Conservation (phyloP, 2,888 invertebrate species). For the Steinernema scapterisci region DNA sequence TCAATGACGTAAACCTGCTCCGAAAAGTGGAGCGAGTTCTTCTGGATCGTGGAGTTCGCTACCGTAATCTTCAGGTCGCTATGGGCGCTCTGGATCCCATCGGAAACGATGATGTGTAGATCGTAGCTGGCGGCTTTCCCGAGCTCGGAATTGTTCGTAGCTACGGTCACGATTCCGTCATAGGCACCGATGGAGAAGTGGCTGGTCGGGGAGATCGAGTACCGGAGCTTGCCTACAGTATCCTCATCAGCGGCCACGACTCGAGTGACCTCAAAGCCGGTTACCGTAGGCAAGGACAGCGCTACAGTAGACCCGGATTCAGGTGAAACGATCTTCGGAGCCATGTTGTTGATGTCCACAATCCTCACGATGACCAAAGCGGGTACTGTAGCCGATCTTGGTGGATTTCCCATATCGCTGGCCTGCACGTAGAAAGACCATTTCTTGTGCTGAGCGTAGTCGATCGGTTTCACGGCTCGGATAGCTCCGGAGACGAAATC, state of each 20-base stretch:
- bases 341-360: slow-evolving; percentile 40
- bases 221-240: slow-evolving; percentile 54
- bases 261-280: slow-evolving; percentile 63
- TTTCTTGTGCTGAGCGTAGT: slow-evolving; percentile 75
- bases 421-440: slow-evolving; percentile 52
- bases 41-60: neutral
- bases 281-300: slow-evolving; percentile 35
- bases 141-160: slow-evolving; percentile 7
- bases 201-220: neutral
- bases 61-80: slow-evolving; percentile 33
- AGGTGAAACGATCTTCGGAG: slow-evolving; percentile 34
- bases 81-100: slow-evolving; percentile 50
- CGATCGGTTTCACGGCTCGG: slow-evolving; percentile 78
- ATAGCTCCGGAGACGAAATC: slow-evolving; percentile 86
- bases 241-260: slow-evolving; percentile 68
- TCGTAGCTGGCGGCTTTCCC: slow-evolving; percentile 1
- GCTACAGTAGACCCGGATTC: slow-evolving; percentile 5
- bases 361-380: slow-evolving; percentile 78
- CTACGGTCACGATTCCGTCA: slow-evolving; percentile 30
- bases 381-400: slow-evolving; percentile 78
- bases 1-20: slow-evolving; percentile 40
- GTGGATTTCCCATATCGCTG: slow-evolving; percentile 76
- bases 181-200: slow-evolving; percentile 73
- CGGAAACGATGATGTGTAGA: slow-evolving; percentile 47
- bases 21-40: slow-evolving; percentile 33